A percentile compares a stretch with the other conserved stretches of the same genome.
Conservation (phyloP, 2,797 vertebrate species). For the Coilia nasus region DNA sequence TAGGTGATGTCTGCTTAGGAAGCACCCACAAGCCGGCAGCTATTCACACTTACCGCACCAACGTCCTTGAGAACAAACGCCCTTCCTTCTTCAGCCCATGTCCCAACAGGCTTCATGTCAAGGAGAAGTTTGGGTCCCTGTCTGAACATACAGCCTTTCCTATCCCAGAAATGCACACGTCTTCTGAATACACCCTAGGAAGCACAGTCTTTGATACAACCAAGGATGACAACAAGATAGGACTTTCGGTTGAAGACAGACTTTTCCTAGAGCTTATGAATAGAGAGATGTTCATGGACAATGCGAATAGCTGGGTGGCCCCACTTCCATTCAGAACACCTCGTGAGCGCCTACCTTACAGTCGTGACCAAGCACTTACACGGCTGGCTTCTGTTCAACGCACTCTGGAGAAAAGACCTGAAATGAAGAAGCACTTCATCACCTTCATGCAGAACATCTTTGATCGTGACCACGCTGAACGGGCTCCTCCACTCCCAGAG, state of each 20-base stretch:
- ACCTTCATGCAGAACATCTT: conserved; percentile 25
- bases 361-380: background rate
- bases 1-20: background rate
- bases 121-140: background rate
- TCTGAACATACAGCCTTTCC: background rate
- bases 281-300: background rate
- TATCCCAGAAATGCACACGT: too few relatives aligned
- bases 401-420: conserved; percentile 39
- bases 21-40: background rate
- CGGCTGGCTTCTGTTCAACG: background rate
- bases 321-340: conserved; percentile 28
- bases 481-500: background rate
- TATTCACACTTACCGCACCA: background rate
- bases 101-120: background rate
- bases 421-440: conserved; percentile 40
- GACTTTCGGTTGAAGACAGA: conserved; percentile 17
- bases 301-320: conserved; percentile 23
- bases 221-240: background rate
- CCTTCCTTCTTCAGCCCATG: background rate
- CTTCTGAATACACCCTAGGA: background rate
- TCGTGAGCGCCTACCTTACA: background rate
- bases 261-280: background rate
- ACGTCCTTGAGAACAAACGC: background rate
- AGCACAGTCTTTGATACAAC: background rate
- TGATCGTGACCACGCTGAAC: conserved; percentile 15